Percentiles rank a stretch among this genome's conserved stretches.
Evolutionary conservation across 2,113 vertebrate genomes (phyloP).

Genomic region (human): GRCh38 chr2:195101001-195101500

Average conservation of each 20-base stretch:
- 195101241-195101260: neutral
- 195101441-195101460: conserved; percentile 65
- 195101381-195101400: conserved; percentile 57
- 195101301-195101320: conserved; percentile 59
- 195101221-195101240: neutral
- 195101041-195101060: fast-evolving
- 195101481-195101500: conserved; percentile 50
- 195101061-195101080: fast-evolving
- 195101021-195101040: no score
- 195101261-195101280: neutral
- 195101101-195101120: no score
- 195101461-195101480: conserved; percentile 70
- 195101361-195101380: conserved; percentile 73
- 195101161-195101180: neutral
- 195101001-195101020: no score
- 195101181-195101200: conserved; percentile 30
- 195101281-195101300: conserved; percentile 53
- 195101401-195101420: conserved; percentile 64
- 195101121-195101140: neutral
- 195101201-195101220: neutral
- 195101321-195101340: conserved; percentile 71
- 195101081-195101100: neutral
- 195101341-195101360: conserved; percentile 54
- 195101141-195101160: neutral
- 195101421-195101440: conserved; percentile 71